A percentile compares a stretch with the other conserved stretches of the same genome.
These are phyloP conservation scores for Lasioglossum malachurum DNA, from an alignment of 2,888 invertebrate genomes.

Conservation along the genomic window DNA sequence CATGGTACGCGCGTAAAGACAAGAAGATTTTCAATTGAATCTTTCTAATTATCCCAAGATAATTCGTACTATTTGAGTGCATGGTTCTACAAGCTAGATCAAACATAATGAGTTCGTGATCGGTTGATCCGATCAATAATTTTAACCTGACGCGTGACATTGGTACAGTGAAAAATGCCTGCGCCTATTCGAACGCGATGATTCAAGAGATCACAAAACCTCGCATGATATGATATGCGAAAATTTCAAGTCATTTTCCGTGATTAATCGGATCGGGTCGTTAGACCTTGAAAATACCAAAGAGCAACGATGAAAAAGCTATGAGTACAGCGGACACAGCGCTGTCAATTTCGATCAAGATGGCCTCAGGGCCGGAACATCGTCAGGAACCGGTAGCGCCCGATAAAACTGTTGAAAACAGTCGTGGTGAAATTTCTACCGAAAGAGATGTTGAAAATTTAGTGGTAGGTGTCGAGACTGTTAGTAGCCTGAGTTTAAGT, in stretches of 20 bases:
- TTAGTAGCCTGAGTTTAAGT: conserved; percentile 56
- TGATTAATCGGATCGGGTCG: conserved; percentile 29
- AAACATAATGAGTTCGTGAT: conserved; percentile 19
- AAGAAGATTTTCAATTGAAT: conserved; percentile 32
- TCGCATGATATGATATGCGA: conserved; percentile 24
- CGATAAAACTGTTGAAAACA: conserved; percentile 86
- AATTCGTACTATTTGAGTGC: conserved; percentile 14
- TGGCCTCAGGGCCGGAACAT: conserved; percentile 92
- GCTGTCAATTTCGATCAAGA: conserved; percentile 86
- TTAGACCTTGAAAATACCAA: conserved; percentile 47
- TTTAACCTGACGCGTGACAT: conserved; percentile 43
- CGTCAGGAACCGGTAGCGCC: conserved; percentile 91
- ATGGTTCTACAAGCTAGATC: background rate
- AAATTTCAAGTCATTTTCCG: conserved; percentile 22
- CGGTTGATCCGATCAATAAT: conserved; percentile 20
- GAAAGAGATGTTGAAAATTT: conserved; percentile 63
- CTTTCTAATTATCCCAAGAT: background rate
- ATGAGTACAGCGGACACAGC: conserved; percentile 71
- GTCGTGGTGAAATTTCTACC: conserved; percentile 58
- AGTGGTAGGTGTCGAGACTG: conserved; percentile 63
- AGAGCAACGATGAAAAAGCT: conserved; percentile 58
- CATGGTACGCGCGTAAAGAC: conserved; percentile 57
- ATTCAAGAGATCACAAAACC: background rate
- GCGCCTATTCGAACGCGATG: conserved; percentile 42
- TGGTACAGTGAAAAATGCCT: conserved; percentile 43